Percentiles rank a stretch among this genome's conserved stretches.
Evolutionary conservation across 2,797 vertebrate species (phyloP).

Genomic region (Buceros bicornis): DNA sequence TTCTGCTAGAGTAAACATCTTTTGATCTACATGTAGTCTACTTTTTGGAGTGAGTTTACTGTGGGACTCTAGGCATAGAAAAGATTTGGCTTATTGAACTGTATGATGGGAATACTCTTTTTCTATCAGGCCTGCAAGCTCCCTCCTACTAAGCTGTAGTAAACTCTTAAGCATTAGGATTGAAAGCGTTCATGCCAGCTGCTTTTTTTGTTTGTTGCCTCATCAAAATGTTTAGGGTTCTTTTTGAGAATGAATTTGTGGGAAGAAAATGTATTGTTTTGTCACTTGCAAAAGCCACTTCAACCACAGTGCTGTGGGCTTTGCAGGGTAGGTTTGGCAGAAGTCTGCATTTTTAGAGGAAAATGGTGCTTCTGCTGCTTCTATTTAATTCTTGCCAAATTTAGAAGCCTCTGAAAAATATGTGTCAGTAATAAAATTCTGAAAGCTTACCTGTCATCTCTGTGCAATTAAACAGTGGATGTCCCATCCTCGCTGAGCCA

Average conservation of each 20-base stretch:
- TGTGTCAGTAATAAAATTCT: neutral
- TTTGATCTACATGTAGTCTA: neutral
- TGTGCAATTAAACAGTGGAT: neutral
- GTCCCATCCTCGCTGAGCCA: neutral
- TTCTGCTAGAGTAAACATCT: slow-evolving; percentile 25
- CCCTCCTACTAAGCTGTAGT: neutral
- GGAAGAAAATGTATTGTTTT: neutral
- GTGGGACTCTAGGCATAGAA: neutral
- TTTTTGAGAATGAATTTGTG: neutral
- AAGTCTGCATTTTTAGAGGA: neutral
- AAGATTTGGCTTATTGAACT: neutral
- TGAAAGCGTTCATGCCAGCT: neutral
- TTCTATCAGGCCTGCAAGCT: neutral
- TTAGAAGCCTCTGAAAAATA: slow-evolving; percentile 6
- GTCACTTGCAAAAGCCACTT: neutral
- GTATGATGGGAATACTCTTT: neutral
- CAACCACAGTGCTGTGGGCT: neutral
- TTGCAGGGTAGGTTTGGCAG: neutral
- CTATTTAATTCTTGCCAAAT: slow-evolving; percentile 14
- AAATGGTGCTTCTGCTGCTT: neutral
- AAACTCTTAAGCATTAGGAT: neutral
- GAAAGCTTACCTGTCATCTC: slow-evolving; percentile 11
- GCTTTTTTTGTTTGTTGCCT: neutral
- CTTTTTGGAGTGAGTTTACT: neutral
- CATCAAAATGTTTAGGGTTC: neutral